Evolutionary conservation across 1,140 invertebrate species (phyloP).

Genomic region (Ostrea edulis): DNA sequence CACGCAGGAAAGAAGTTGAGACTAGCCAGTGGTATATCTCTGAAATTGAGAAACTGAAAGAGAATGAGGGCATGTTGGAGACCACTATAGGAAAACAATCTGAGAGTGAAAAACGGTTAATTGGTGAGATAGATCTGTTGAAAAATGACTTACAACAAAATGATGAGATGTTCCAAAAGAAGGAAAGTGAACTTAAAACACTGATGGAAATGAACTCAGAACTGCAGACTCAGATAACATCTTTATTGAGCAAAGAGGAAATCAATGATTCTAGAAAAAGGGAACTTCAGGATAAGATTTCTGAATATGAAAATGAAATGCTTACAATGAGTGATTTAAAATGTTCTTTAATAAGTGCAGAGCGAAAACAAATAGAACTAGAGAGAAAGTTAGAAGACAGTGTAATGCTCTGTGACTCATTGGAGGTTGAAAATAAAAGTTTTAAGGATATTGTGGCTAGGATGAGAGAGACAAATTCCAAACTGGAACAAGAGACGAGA

Average conservation of each 20-base stretch:
- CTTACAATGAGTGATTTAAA: background rate
- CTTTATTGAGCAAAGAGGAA: background rate
- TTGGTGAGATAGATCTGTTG: background rate
- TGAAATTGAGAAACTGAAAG: constrained; percentile 24
- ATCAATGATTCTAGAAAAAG: background rate
- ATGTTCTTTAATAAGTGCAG: background rate
- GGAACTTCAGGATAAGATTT: constrained; percentile 10
- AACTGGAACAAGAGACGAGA: constrained; percentile 45
- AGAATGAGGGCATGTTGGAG: background rate
- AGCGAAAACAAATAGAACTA: constrained; percentile 22
- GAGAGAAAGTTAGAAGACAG: constrained; percentile 52
- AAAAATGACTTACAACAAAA: background rate
- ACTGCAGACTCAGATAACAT: background rate
- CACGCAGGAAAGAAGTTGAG: background rate
- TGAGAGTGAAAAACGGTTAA: background rate
- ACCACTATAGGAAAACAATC: background rate
- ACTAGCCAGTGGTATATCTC: background rate
- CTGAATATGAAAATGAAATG: constrained; percentile 40
- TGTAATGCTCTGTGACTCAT: constrained; percentile 51
- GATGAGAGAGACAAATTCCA: constrained; percentile 35
- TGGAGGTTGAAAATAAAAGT: constrained; percentile 57
- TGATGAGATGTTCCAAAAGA: background rate
- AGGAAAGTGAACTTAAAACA: background rate
- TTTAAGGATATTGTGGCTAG: constrained; percentile 53
- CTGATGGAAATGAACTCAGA: background rate